Evolutionary conservation across 2,797 vertebrate genomes (phyloP).

Genomic region (Neosalanx taihuensis): DNA sequence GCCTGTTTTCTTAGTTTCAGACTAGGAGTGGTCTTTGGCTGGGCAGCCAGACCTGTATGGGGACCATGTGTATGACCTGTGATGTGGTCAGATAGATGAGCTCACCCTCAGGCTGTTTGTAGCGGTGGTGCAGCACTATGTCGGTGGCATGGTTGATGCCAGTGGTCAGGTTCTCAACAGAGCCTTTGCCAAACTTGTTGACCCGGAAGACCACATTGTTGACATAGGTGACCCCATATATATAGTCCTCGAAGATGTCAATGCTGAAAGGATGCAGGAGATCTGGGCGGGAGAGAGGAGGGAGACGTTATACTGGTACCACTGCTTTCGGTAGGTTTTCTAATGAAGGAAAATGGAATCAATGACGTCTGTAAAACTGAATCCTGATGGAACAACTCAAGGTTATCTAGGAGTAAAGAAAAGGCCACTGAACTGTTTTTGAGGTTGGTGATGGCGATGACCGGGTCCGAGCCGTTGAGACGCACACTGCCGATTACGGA

Average conservation of each 20-base stretch:
- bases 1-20: too few species aligned
- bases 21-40: too few species aligned
- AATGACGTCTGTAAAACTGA: too few species aligned
- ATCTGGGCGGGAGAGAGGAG: conserved; percentile 63
- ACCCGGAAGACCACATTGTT: conserved; percentile 95
- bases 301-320: neutral
- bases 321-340: neutral
- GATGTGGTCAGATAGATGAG: conserved; percentile 2
- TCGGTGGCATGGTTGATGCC: conserved; percentile 94
- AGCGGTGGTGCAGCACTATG: conserved; percentile 89
- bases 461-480: conserved; percentile 87
- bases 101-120: conserved; percentile 94
- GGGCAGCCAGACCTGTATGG: too few species aligned
- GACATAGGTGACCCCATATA: conserved; percentile 93
- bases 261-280: conserved; percentile 95
- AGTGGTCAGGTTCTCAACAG: conserved; percentile 86
- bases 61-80: too few species aligned
- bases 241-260: conserved; percentile 96
- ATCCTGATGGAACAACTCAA: neutral
- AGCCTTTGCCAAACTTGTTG: conserved; percentile 91
- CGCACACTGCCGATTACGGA: conserved; percentile 92
- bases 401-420: neutral
- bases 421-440: conserved; percentile 83
- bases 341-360: neutral
- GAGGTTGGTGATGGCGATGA: conserved; percentile 82